phyloP scores from a whole-genome alignment of 2,797 vertebrate species.

The Salmo trutta region DNA sequence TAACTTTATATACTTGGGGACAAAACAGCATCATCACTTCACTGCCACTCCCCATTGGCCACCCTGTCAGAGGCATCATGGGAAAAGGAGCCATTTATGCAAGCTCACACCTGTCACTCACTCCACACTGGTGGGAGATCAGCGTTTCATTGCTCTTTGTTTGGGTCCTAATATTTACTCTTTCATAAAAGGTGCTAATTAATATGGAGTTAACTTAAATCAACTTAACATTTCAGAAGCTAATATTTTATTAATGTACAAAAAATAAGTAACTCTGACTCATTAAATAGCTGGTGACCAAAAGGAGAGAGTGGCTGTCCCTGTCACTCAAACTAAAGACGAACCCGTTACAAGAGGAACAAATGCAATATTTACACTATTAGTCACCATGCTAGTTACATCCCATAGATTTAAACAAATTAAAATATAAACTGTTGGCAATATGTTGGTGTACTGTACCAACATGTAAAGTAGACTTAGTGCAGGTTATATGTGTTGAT shows the following conservation, averaged over 20 bases:
- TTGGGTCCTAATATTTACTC: neutral
- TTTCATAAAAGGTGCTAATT: neutral
- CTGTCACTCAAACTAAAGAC: constrained; percentile 66
- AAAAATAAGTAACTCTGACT: neutral
- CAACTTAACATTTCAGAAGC: neutral
- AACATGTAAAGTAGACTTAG: neutral
- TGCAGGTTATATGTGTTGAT: neutral
- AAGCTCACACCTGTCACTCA: constrained; percentile 70
- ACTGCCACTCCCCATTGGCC: constrained; percentile 75
- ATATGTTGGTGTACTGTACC: neutral
- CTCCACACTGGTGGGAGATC: constrained; percentile 60
- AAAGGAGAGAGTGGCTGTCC: constrained; percentile 64
- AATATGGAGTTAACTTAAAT: neutral
- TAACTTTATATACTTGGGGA: constrained; percentile 87
- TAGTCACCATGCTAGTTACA: constrained; percentile 21
- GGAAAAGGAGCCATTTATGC: constrained; percentile 73
- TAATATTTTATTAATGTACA: too few species aligned
- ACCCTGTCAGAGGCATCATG: constrained; percentile 62
- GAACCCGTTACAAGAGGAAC: constrained; percentile 24
- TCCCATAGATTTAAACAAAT: constrained; percentile 1
- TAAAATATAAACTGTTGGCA: neutral
- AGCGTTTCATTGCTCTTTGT: constrained; percentile 42
- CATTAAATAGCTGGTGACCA: constrained; percentile 60
- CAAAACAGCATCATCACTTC: constrained; percentile 66
- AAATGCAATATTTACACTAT: constrained; percentile 35